Conservation (phyloP, 2,113 vertebrate genomes). For the Mormoops blainvillei region DNA sequence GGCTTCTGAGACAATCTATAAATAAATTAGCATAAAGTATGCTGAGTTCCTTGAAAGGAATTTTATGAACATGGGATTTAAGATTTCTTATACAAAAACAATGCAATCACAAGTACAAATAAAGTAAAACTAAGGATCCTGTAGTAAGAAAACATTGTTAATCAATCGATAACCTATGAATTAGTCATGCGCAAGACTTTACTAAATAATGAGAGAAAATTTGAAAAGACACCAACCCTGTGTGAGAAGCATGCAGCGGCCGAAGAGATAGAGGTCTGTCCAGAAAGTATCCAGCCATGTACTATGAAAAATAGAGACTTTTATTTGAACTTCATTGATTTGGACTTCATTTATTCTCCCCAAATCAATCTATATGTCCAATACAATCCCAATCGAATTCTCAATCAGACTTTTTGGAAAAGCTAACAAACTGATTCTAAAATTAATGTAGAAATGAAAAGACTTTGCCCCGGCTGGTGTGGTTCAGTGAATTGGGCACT, state of each 20-base stretch:
- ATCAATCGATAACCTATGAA: slow-evolving; percentile 25
- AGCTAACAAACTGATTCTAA: background rate
- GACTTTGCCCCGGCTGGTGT: background rate
- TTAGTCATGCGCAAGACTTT: background rate
- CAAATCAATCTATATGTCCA: background rate
- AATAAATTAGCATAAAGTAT: slow-evolving; percentile 31
- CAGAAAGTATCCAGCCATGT: no score
- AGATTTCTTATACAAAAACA: slow-evolving; percentile 55
- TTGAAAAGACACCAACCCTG: background rate
- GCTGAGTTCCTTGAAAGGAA: slow-evolving; percentile 57
- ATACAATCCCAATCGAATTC: background rate
- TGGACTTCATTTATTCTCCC: no score
- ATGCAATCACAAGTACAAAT: slow-evolving; percentile 25
- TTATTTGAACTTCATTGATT: no score
- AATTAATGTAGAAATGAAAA: background rate
- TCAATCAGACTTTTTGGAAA: background rate
- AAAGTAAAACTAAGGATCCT: slow-evolving; percentile 28
- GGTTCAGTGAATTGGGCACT: no score
- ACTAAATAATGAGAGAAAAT: slow-evolving; percentile 18
- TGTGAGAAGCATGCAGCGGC: background rate
- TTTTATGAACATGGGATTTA: slow-evolving; percentile 51
- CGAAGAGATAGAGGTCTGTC: background rate
- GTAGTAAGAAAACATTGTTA: background rate
- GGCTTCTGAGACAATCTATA: slow-evolving; percentile 16
- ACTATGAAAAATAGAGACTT: no score